Conservation (phyloP, 1,140 invertebrate genomes). For the Chrysopa pallens region DNA sequence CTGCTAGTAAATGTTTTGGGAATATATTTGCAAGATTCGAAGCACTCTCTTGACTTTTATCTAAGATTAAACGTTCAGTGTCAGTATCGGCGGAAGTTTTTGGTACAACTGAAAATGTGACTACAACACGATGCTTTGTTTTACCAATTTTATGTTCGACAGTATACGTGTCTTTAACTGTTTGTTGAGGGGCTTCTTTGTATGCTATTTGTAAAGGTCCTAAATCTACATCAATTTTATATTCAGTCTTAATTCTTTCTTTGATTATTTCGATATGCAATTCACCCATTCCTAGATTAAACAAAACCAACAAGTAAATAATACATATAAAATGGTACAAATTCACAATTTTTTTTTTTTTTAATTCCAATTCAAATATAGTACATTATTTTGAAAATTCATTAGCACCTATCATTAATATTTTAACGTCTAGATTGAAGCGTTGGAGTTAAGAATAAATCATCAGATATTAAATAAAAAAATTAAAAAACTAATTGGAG, state of each 20-base stretch:
- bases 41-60: slow-evolving; percentile 40
- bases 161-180: slow-evolving; percentile 28
- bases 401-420: too few relatives aligned
- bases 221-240: slow-evolving; percentile 82
- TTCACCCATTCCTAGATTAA: slow-evolving; percentile 75
- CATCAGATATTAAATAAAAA: too few relatives aligned
- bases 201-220: slow-evolving; percentile 91
- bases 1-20: slow-evolving; percentile 34
- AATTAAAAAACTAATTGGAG: too few relatives aligned
- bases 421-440: too few relatives aligned
- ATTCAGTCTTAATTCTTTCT: slow-evolving; percentile 71
- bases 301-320: slow-evolving; percentile 2
- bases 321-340: too few relatives aligned
- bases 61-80: slow-evolving; percentile 30
- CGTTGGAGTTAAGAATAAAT: too few relatives aligned
- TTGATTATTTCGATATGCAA: slow-evolving; percentile 90
- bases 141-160: slow-evolving; percentile 48
- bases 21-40: slow-evolving; percentile 40
- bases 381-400: too few relatives aligned
- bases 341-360: too few relatives aligned
- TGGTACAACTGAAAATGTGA: slow-evolving; percentile 37
- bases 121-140: slow-evolving; percentile 30
- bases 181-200: slow-evolving; percentile 48
- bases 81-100: slow-evolving; percentile 11
- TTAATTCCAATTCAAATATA: too few relatives aligned